Evolutionary conservation across 2,113 vertebrate species (phyloP).

Genomic region (Catagonus wagneri): DNA sequence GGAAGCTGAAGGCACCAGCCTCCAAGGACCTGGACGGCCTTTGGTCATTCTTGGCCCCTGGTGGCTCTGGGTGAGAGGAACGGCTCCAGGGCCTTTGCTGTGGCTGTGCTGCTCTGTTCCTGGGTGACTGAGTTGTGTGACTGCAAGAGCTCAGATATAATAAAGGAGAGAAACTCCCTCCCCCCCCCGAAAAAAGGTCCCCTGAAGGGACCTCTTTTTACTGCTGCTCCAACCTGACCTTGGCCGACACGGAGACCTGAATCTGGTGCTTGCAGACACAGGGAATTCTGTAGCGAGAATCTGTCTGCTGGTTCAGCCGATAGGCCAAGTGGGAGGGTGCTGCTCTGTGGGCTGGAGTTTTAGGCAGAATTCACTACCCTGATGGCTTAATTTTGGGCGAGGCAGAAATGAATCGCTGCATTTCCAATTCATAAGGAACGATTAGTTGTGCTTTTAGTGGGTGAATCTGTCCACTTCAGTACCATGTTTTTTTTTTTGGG

Average conservation of each 20-base stretch:
- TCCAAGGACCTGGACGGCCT: background rate
- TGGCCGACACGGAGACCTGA: background rate
- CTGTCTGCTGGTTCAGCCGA: slow-evolving; percentile 31
- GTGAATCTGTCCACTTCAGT: slow-evolving; percentile 64
- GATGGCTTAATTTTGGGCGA: slow-evolving; percentile 70
- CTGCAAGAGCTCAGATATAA: background rate
- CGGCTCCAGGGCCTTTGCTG: rapidly evolving
- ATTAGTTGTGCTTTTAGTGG: slow-evolving; percentile 59
- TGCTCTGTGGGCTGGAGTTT: slow-evolving; percentile 43
- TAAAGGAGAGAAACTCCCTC: slow-evolving; percentile 55
- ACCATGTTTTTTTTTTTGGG: slow-evolving; percentile 56
- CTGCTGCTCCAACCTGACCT: background rate
- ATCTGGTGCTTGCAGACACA: background rate
- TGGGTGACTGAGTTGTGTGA: background rate
- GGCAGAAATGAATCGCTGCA: slow-evolving; percentile 65
- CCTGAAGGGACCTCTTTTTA: background rate
- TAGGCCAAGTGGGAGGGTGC: background rate
- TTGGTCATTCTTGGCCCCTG: background rate
- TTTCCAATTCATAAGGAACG: slow-evolving; percentile 73
- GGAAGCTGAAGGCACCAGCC: slow-evolving; percentile 74
- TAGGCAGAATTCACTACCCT: slow-evolving; percentile 52
- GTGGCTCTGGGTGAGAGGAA: background rate
- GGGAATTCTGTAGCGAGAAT: slow-evolving; percentile 40
- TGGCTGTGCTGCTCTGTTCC: background rate
- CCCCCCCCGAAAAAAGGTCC: no score